Conservation (phyloP, 2,888 invertebrate genomes). For the Parasteatoda lunata region DNA sequence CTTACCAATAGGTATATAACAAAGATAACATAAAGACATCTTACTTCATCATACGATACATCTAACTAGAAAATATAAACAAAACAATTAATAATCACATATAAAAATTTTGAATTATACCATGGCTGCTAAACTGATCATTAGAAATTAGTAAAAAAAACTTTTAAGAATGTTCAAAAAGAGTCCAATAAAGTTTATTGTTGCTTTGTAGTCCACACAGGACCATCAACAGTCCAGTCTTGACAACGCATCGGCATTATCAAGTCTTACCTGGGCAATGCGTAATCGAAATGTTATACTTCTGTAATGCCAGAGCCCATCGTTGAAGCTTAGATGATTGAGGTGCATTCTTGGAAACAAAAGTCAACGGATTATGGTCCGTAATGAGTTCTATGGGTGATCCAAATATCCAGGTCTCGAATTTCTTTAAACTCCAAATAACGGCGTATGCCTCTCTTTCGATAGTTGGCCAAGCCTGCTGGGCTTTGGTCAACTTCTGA, state of each 20-base stretch:
- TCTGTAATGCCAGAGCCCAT: conserved; percentile 10
- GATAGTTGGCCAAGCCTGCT: conserved; percentile 3
- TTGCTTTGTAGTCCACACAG: too few relatives aligned
- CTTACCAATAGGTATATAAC: too few relatives aligned
- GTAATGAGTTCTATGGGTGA: neutral
- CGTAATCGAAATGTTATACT: neutral
- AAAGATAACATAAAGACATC: too few relatives aligned
- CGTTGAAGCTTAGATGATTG: conserved; percentile 9
- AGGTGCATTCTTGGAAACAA: neutral
- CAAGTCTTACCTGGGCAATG: neutral
- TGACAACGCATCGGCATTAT: neutral
- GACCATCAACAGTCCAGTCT: too few relatives aligned
- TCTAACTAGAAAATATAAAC: too few relatives aligned
- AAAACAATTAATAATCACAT: too few relatives aligned
- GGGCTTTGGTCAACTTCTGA: conserved; percentile 8
- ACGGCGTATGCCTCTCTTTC: neutral
- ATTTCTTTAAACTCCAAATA: conserved; percentile 19
- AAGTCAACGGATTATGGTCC: conserved; percentile 6
- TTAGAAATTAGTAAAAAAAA: too few relatives aligned
- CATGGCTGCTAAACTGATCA: too few relatives aligned
- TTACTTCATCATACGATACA: too few relatives aligned
- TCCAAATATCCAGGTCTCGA: conserved; percentile 11
- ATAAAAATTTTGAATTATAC: too few relatives aligned
- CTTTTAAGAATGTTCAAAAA: too few relatives aligned
- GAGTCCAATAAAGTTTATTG: too few relatives aligned